Percentiles rank a stretch among this genome's conserved stretches.
Conservation (phyloP, 1,140 invertebrate genomes). For the Calephelis nemesis region DNA sequence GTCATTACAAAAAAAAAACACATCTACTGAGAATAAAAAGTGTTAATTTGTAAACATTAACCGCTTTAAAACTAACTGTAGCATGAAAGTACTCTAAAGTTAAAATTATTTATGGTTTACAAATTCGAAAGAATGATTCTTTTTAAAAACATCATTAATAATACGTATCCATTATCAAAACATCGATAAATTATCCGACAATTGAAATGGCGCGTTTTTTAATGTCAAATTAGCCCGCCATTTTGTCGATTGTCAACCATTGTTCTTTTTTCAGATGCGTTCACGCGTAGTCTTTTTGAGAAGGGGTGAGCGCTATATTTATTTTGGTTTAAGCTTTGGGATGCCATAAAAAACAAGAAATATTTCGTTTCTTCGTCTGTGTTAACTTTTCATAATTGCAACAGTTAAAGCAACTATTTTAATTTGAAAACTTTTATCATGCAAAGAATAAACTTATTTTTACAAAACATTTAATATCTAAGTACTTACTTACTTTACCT, state of each 20-base stretch:
- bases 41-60: slow-evolving; percentile 53
- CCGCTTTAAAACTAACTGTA: slow-evolving; percentile 56
- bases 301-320: slow-evolving; percentile 56
- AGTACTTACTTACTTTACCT: too few species aligned
- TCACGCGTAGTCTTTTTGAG: slow-evolving; percentile 57
- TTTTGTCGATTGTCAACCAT: slow-evolving; percentile 52
- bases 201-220: slow-evolving; percentile 71
- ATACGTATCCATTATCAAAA: slow-evolving; percentile 57
- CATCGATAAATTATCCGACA: slow-evolving; percentile 71
- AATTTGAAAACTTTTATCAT: too few species aligned
- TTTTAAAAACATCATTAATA: slow-evolving; percentile 64
- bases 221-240: slow-evolving; percentile 72
- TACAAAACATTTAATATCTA: too few species aligned
- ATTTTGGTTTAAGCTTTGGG: slow-evolving; percentile 36
- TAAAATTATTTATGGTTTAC: slow-evolving; percentile 57
- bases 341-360: neutral
- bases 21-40: neutral
- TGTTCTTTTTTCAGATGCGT: slow-evolving; percentile 57
- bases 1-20: too few species aligned
- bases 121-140: slow-evolving; percentile 53
- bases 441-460: too few species aligned
- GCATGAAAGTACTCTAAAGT: slow-evolving; percentile 51
- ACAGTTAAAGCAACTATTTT: too few species aligned
- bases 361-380: slow-evolving; percentile 29
- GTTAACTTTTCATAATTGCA: neutral